Conservation (phyloP, 23 tunicate genomes). For the Trididemnum miniatum region DNA sequence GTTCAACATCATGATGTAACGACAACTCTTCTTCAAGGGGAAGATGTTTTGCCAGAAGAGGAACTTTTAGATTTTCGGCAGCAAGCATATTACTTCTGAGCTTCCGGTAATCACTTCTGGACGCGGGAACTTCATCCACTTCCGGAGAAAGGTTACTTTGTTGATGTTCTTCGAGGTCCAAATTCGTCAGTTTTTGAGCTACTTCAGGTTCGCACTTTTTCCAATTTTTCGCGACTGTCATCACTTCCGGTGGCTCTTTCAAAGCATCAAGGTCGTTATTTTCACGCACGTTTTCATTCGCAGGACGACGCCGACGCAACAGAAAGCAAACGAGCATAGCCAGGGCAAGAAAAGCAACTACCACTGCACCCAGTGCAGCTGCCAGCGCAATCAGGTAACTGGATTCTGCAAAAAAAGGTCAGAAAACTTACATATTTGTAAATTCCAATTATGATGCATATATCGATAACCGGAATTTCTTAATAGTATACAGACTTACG, state of each 20-base stretch:
- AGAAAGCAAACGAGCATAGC: conserved; percentile 40
- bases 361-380: conserved; percentile 29
- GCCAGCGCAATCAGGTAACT: conserved; percentile 15
- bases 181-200: conserved; percentile 26
- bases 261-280: not conserved
- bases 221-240: not conserved
- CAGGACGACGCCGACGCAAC: conserved; percentile 6
- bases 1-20: not conserved
- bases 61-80: conserved; percentile 26
- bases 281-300: not conserved
- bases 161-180: conserved; percentile 32
- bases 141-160: conserved; percentile 11
- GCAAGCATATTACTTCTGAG: not conserved
- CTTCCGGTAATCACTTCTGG: not conserved
- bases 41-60: not conserved
- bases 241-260: not conserved
- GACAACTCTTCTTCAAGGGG: not conserved
- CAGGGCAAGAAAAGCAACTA: conserved; percentile 28
- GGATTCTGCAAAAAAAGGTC: conserved; percentile 23
- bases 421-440: too few relatives aligned
- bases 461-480: not conserved
- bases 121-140: conserved; percentile 29
- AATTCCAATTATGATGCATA: too few relatives aligned
- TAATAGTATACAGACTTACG: not conserved
- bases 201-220: not conserved